Conservation (phyloP, 2,888 invertebrate genomes). For the Sesia apiformis region DNA sequence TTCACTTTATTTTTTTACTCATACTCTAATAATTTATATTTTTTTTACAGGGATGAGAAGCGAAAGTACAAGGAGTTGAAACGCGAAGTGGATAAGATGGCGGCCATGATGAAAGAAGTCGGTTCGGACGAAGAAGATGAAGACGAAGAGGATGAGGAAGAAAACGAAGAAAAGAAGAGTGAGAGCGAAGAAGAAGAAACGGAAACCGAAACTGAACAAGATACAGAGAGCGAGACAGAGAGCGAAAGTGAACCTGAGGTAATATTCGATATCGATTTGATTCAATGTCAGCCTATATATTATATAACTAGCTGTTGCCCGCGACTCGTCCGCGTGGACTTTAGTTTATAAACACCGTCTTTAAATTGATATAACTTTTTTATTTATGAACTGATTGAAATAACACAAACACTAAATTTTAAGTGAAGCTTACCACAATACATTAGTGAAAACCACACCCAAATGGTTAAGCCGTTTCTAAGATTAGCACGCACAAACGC, state of each 20-base stretch:
- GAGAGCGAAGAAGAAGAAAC: constrained; percentile 74
- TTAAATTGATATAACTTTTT: no score
- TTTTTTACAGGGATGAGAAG: constrained; percentile 78
- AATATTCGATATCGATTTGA: no score
- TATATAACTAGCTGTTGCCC: background rate
- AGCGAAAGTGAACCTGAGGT: constrained; percentile 80
- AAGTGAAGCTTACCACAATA: no score
- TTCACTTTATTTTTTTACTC: background rate
- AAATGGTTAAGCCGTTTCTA: no score
- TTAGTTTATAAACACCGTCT: no score
- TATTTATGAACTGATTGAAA: no score
- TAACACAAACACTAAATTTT: no score
- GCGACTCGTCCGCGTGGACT: background rate
- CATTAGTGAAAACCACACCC: no score
- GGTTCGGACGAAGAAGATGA: constrained; percentile 82
- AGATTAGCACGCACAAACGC: no score
- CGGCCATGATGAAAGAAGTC: constrained; percentile 87
- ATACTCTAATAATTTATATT: background rate
- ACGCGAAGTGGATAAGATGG: constrained; percentile 94
- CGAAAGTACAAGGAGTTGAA: constrained; percentile 87
- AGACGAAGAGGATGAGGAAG: constrained; percentile 77
- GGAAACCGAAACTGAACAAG: constrained; percentile 79
- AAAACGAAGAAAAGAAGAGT: constrained; percentile 74
- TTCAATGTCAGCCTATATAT: no score
- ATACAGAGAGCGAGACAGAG: constrained; percentile 79